Conservation (phyloP, 2,888 invertebrate species). For the Diplazon laetatorius region DNA sequence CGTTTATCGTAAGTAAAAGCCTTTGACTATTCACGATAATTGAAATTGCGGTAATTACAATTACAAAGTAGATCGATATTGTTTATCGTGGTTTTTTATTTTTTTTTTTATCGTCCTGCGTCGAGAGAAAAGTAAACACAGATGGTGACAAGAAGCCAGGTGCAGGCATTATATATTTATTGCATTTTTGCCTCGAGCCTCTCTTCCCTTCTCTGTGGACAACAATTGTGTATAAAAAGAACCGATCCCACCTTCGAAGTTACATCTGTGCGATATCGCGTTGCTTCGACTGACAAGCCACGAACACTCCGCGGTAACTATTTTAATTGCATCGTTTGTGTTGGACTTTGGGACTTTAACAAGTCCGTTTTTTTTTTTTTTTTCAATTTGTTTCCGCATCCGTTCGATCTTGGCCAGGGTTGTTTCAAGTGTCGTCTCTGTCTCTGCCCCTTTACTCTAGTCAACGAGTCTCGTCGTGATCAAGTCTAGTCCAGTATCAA, state of each 20-base stretch:
- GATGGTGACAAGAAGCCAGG: constrained; percentile 4
- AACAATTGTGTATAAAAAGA: constrained; percentile 57
- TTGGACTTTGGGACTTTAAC: not conserved
- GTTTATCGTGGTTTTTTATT: not conserved
- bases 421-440: no score
- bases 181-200: constrained; percentile 16
- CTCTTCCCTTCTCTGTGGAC: constrained; percentile 31
- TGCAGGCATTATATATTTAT: constrained; percentile 4
- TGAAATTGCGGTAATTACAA: not conserved
- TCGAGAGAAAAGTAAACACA: constrained; percentile 16
- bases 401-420: not conserved
- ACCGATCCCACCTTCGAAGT: constrained; percentile 24
- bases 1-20: not conserved
- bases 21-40: not conserved
- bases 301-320: not conserved
- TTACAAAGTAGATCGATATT: not conserved
- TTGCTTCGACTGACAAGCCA: not conserved
- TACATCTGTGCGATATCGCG: constrained; percentile 22
- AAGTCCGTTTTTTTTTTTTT: not conserved
- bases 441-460: no score
- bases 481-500: no score
- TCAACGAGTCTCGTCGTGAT: no score
- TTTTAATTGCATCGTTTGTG: not conserved
- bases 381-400: not conserved
- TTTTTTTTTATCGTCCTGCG: not conserved